Evolutionary conservation across 2,888 invertebrate genomes (phyloP).

Genomic region (Ophion ventricosus): DNA sequence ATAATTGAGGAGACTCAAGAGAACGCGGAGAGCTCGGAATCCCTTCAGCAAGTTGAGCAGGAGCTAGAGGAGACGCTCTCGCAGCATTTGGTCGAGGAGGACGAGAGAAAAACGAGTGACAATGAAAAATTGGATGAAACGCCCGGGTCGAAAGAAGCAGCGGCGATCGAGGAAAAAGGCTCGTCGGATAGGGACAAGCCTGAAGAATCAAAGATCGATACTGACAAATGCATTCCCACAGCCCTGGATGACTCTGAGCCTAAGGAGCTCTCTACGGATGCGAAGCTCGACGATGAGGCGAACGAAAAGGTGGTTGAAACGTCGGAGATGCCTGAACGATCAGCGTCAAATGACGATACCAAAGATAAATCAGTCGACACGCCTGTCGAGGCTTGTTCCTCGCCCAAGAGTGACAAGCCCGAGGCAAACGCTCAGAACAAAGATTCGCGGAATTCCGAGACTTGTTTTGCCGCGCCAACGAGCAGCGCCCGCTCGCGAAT

Average conservation of each 20-base stretch:
- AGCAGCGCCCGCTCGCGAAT: conserved; percentile 69
- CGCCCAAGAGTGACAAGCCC: conserved; percentile 9
- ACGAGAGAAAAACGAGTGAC: conserved; percentile 14
- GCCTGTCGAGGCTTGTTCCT: not conserved
- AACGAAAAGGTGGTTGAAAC: not conserved
- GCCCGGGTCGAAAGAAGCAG: not conserved
- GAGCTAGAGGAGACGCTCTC: conserved; percentile 54
- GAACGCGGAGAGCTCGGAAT: conserved; percentile 7
- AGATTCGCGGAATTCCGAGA: not conserved
- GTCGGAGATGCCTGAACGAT: conserved; percentile 13
- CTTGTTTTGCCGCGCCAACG: conserved; percentile 31
- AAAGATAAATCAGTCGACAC: conserved; percentile 21
- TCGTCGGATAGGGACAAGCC: not conserved
- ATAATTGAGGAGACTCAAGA: conserved; percentile 54
- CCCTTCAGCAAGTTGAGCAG: conserved; percentile 55
- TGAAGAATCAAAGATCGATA: not conserved
- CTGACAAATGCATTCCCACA: conserved; percentile 1
- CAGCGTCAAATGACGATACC: conserved; percentile 17
- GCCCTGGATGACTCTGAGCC: not conserved
- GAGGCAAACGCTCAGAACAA: not conserved
- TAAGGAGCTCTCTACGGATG: conserved; percentile 6
- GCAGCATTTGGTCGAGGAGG: conserved; percentile 29
- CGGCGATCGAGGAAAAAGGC: not conserved
- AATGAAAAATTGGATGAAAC: not conserved
- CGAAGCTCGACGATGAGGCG: conserved; percentile 11